phyloP scores from a whole-genome alignment of 2,113 vertebrate genomes.

The Odocoileus virginianus region DNA sequence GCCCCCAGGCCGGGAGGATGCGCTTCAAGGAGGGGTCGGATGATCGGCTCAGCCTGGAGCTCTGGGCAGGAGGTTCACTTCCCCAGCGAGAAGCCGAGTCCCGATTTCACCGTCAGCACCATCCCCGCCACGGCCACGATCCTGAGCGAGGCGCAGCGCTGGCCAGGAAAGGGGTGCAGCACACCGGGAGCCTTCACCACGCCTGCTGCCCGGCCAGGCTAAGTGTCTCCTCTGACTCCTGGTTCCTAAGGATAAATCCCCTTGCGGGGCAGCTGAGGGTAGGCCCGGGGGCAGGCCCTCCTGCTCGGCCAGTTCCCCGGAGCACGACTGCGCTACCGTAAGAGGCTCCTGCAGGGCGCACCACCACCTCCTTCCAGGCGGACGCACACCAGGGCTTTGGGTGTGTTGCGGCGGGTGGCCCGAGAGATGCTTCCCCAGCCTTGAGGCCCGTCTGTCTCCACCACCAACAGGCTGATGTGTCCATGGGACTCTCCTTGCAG shows the following conservation, averaged over 20 bases:
- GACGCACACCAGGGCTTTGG: background rate
- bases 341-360: background rate
- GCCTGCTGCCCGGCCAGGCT: no score
- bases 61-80: background rate
- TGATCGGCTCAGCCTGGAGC: fast-evolving
- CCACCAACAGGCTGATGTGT: background rate
- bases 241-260: background rate
- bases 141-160: background rate
- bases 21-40: background rate
- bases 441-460: background rate
- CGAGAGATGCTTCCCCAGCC: background rate
- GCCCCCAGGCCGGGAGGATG: background rate
- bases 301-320: background rate
- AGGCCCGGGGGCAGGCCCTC: background rate
- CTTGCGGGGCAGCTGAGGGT: fast-evolving
- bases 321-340: fast-evolving
- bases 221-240: background rate
- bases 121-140: fast-evolving
- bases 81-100: background rate
- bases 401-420: fast-evolving
- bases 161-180: background rate
- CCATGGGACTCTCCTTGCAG: background rate
- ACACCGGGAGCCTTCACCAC: background rate
- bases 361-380: background rate
- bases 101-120: fast-evolving